These are phyloP conservation scores for Crenichthys baileyi DNA, from an alignment of 2,797 vertebrate species.

Conservation along the genomic window DNA sequence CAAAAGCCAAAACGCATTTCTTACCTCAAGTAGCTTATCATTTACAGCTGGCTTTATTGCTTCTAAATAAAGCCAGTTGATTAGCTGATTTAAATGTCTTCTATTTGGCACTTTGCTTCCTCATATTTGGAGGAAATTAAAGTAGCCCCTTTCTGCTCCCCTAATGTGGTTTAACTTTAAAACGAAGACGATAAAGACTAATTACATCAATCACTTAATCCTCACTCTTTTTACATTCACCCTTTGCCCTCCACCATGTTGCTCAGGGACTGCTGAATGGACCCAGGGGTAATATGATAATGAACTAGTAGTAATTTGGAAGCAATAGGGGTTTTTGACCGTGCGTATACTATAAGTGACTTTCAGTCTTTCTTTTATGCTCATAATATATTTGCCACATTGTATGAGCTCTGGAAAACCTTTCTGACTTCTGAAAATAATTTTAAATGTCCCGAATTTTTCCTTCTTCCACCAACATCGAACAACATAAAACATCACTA, in stretches of 20 bases:
- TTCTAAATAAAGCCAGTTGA: background rate
- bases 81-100: background rate
- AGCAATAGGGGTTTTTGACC: constrained; percentile 42
- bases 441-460: too few relatives aligned
- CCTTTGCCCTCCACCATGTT: constrained; percentile 42
- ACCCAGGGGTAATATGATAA: constrained; percentile 48
- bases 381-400: constrained; percentile 2
- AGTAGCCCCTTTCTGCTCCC: constrained; percentile 14
- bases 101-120: constrained; percentile 5
- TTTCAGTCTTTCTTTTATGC: constrained; percentile 21
- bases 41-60: background rate
- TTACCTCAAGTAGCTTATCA: background rate
- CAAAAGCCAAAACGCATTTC: background rate
- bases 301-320: constrained; percentile 57
- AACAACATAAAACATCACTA: background rate
- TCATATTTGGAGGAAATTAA: constrained; percentile 32
- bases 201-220: constrained; percentile 67
- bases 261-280: constrained; percentile 34
- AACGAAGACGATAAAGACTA: constrained; percentile 44
- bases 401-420: constrained; percentile 32
- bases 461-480: too few relatives aligned
- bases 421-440: background rate
- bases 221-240: constrained; percentile 13
- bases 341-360: constrained; percentile 19
- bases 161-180: constrained; percentile 31